A percentile compares a stretch with the other conserved stretches of the same genome.
These are phyloP conservation scores for Trogon surrucura DNA, from an alignment of 2,113 vertebrate species.

Conservation along the genomic window DNA sequence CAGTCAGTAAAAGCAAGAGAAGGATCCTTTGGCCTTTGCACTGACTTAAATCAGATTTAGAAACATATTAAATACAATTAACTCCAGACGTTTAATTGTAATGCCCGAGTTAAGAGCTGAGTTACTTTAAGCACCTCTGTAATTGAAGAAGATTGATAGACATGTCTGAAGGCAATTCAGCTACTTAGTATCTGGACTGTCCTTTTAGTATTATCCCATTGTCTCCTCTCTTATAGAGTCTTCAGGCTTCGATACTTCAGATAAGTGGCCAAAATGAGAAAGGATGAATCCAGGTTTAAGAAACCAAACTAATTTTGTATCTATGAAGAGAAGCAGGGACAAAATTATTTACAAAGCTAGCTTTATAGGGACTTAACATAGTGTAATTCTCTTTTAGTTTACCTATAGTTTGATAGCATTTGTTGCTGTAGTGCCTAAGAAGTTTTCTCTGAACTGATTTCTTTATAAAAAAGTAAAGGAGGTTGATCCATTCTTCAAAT, in stretches of 20 bases:
- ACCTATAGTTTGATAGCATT: neutral
- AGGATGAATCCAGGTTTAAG: neutral
- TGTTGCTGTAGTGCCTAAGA: neutral
- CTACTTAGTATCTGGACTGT: neutral
- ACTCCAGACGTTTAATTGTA: constrained; percentile 35
- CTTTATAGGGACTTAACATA: neutral
- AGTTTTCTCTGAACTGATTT: neutral
- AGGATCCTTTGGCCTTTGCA: neutral
- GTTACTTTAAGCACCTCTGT: constrained; percentile 21
- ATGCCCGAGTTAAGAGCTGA: constrained; percentile 9
- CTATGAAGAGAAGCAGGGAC: neutral
- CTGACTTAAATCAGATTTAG: neutral
- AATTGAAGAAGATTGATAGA: constrained; percentile 24
- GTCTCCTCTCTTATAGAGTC: neutral
- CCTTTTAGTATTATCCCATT: neutral
- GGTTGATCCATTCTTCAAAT: neutral
- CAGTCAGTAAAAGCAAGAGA: neutral
- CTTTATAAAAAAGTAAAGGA: neutral
- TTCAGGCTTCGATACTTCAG: neutral
- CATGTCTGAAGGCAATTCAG: neutral
- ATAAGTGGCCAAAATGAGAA: neutral
- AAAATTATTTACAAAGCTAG: neutral
- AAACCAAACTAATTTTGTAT: neutral
- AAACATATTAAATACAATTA: constrained; percentile 23
- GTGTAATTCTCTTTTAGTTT: neutral